phyloP scores from a whole-genome alignment of 2,888 invertebrate species.

The Gastracanthus pulcherrimus region DNA sequence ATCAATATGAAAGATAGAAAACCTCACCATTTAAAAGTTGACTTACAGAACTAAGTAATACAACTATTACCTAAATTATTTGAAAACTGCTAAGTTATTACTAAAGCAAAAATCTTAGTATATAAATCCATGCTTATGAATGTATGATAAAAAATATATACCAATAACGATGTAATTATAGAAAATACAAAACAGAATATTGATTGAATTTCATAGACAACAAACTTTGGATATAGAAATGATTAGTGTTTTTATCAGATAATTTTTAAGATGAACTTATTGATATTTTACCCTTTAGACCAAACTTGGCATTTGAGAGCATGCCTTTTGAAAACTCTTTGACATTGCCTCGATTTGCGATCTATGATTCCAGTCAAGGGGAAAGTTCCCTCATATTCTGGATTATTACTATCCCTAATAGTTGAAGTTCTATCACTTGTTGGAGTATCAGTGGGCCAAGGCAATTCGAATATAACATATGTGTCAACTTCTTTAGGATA shows the following conservation, averaged over 20 bases:
- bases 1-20: too few relatives aligned
- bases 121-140: too few relatives aligned
- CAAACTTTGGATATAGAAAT: too few relatives aligned
- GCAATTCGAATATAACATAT: slow-evolving; percentile 95
- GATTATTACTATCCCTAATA: slow-evolving; percentile 91
- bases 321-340: slow-evolving; percentile 92
- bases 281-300: slow-evolving; percentile 89
- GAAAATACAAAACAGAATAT: neutral
- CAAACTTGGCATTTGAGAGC: slow-evolving; percentile 90
- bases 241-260: too few relatives aligned
- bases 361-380: slow-evolving; percentile 85
- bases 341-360: slow-evolving; percentile 88
- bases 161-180: too few relatives aligned
- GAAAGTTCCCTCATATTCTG: slow-evolving; percentile 91
- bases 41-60: too few relatives aligned
- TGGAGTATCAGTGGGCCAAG: slow-evolving; percentile 90
- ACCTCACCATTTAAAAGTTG: too few relatives aligned
- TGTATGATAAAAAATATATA: too few relatives aligned
- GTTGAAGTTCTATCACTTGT: slow-evolving; percentile 87
- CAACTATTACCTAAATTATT: too few relatives aligned
- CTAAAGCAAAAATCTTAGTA: too few relatives aligned
- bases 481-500: slow-evolving; percentile 95
- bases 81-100: too few relatives aligned
- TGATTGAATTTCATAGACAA: neutral
- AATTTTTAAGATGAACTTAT: neutral